Base-by-base conservation (phyloP, 2,113 vertebrate genomes). In the Dicaeum eximium region DNA sequence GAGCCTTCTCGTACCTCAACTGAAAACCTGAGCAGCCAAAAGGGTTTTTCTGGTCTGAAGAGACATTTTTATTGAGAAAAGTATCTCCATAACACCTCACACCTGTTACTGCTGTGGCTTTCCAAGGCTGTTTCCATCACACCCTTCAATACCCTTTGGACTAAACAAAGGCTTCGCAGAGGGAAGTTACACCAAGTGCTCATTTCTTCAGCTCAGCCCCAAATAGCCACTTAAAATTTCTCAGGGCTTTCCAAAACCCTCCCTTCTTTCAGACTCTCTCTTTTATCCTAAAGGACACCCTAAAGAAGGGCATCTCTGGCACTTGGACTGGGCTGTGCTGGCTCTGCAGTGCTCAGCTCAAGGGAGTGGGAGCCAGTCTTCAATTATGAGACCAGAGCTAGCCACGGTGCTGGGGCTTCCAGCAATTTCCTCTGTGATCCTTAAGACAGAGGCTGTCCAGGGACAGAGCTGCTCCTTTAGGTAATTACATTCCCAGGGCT, bases 351-450 rank as follows among this genome's bases (percentile, higher is more conserved):
- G 33, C 27, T 89, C 77, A 35, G 35, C 75, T 72, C 24, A 40
- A 56, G 56, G 60, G 1, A 54, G 20, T 8, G 54, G 51, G 51
- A 89, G 44, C 24, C 60, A 79, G 21, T 20, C n/a, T 3, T 45
- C 51, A 80, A 50, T 80, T 70, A 48, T 1, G 42, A 88, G 75
- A 74, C 54, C 85, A 66, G 54, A 78, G 28, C 73, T 6, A 54
- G 54, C 73, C 42, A 44, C 1, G 0, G 56, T 18, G 33, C 31
- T 14, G 12, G 45, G 10, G 27, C 47, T 86, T 62, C 42, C 90
- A 91, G 74, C n/a, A 80, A 75, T 61, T 91, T 82, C 75, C 92
- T 94, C 92, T 62, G 67, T 70, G 77, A 69, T 69, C 73, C 74
- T 91, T 37, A 53, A 48, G 45, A 80, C 48, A 86, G 74, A 86